phyloP scores from a whole-genome alignment of 2,113 vertebrate species.

The Myodes glareolus region DNA sequence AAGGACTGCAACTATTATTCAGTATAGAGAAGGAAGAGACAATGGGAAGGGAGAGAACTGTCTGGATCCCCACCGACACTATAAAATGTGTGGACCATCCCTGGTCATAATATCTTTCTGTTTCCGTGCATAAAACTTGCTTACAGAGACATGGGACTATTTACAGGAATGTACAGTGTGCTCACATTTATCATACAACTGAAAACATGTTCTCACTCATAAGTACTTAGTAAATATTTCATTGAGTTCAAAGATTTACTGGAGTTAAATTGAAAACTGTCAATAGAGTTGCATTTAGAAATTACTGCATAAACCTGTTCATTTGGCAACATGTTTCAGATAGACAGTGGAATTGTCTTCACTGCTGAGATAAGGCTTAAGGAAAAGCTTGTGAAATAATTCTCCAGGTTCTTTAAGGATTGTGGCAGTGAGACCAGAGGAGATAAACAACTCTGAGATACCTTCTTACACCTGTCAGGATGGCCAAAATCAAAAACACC shows the following conservation, averaged over 20 bases:
- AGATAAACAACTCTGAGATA: no score
- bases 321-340: no score
- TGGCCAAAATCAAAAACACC: no score
- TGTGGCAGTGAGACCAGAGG: no score
- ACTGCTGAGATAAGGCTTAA: no score
- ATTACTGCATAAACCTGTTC: no score
- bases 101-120: background rate
- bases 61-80: background rate
- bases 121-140: background rate
- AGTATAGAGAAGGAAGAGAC: background rate
- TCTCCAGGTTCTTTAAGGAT: no score
- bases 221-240: background rate
- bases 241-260: background rate
- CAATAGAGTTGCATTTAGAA: no score
- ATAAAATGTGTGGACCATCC: background rate
- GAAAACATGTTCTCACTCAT: background rate
- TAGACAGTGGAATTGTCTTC: no score
- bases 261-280: background rate
- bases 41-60: background rate
- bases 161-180: background rate
- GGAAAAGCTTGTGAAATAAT: no score
- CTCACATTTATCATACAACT: background rate
- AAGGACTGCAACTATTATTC: background rate
- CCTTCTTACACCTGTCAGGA: no score
- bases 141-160: background rate